A percentile compares a stretch with the other conserved stretches of the same genome.
phyloP scores from a whole-genome alignment of 2,888 invertebrate genomes.

The Tupiocoris notatus region DNA sequence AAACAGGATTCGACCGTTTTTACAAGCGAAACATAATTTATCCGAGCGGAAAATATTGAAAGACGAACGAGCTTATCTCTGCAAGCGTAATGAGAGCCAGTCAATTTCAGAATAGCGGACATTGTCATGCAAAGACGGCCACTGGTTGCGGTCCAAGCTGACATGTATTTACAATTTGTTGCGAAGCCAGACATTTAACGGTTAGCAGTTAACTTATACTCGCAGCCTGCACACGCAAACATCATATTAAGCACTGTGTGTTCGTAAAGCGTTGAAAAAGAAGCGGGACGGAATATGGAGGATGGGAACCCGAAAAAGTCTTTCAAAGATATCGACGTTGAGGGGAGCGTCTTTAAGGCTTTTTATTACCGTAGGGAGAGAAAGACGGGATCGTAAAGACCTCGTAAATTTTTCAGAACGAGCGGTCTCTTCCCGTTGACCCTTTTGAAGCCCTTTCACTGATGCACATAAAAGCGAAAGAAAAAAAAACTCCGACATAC shows the following conservation, averaged over 20 bases:
- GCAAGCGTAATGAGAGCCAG: no score
- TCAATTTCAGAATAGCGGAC: neutral
- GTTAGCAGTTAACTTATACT: neutral
- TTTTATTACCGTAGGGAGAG: neutral
- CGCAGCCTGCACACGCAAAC: neutral
- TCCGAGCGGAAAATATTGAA: no score
- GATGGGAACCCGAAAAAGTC: neutral
- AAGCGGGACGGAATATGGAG: no score
- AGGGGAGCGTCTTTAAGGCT: neutral
- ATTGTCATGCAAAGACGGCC: neutral
- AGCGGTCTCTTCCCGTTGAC: neutral
- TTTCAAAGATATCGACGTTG: neutral
- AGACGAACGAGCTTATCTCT: no score
- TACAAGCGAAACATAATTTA: no score
- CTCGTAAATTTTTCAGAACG: neutral
- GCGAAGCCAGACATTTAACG: neutral
- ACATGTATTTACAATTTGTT: neutral
- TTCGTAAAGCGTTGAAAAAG: neutral
- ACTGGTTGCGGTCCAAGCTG: neutral
- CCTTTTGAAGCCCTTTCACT: neutral
- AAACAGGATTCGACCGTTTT: no score
- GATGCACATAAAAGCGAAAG: neutral
- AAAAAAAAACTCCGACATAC: neutral
- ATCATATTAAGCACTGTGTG: neutral
- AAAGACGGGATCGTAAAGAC: neutral